These are phyloP conservation scores for Triplophysa dalaica DNA, from an alignment of 2,113 vertebrate genomes.

Conservation along the genomic window DNA sequence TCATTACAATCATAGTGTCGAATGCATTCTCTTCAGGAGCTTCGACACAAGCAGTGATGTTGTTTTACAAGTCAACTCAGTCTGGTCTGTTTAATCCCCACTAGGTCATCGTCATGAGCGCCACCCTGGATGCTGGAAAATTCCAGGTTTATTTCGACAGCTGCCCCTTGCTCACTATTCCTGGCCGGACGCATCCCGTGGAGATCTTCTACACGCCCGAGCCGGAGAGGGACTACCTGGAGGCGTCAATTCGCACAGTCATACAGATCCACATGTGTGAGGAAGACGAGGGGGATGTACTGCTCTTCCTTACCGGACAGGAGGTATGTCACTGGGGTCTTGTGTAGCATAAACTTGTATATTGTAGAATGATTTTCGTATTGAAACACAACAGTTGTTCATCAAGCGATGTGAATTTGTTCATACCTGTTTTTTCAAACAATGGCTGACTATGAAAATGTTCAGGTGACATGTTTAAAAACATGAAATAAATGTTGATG, in stretches of 20 bases:
- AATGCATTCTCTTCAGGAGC: constrained; percentile 57
- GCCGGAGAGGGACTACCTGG: constrained; percentile 93
- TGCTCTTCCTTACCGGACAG: constrained; percentile 95
- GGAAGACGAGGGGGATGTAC: constrained; percentile 88
- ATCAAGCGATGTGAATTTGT: background rate
- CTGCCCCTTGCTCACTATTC: constrained; percentile 93
- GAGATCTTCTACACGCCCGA: constrained; percentile 98
- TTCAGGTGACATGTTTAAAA: background rate
- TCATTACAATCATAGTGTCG: constrained; percentile 70
- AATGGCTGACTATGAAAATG: background rate
- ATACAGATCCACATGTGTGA: constrained; percentile 98
- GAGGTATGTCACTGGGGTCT: constrained; percentile 76
- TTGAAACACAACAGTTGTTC: no score
- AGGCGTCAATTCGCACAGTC: constrained; percentile 94
- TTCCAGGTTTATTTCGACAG: constrained; percentile 97
- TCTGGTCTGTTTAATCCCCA: background rate
- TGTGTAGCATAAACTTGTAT: no score
- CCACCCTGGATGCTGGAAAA: constrained; percentile 95
- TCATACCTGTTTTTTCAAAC: background rate
- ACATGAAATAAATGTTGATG: background rate
- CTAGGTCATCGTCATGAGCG: constrained; percentile 96
- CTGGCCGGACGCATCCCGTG: constrained; percentile 93
- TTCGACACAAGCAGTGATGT: constrained; percentile 40
- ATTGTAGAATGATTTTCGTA: no score
- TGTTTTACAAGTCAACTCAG: constrained; percentile 1